These are phyloP conservation scores for Saccopteryx leptura DNA, from an alignment of 2,113 vertebrate species.

Conservation along the genomic window DNA sequence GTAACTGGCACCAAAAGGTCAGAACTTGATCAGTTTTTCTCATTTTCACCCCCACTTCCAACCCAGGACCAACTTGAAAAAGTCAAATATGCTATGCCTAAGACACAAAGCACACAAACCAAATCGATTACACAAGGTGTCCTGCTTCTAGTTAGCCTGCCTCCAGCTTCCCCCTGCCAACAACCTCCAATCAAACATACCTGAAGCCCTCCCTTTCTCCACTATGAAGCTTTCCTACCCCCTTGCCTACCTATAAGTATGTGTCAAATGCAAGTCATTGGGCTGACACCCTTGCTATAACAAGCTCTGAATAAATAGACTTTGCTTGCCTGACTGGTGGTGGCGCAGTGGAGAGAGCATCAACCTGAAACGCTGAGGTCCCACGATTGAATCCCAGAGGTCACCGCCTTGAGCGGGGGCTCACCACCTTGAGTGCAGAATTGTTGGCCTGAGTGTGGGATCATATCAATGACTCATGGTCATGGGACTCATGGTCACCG, in stretches of 20 bases:
- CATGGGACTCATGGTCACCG: too few species aligned
- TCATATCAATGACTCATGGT: too few species aligned
- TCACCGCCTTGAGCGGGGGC: too few species aligned
- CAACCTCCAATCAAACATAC: background rate
- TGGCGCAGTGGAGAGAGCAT: too few species aligned
- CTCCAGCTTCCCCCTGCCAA: background rate
- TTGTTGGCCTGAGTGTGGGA: too few species aligned
- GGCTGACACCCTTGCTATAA: background rate
- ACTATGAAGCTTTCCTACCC: background rate
- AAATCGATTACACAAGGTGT: background rate
- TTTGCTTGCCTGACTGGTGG: background rate
- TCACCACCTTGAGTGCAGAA: too few species aligned
- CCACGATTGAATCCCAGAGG: too few species aligned
- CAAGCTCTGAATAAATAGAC: background rate
- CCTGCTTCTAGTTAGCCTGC: background rate
- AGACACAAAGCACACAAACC: background rate
- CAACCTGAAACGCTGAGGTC: too few species aligned
- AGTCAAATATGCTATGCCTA: background rate
- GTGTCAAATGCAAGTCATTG: background rate
- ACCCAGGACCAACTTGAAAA: constrained; percentile 22
- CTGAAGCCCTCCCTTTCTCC: background rate
- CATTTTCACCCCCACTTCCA: background rate
- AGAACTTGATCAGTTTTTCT: background rate
- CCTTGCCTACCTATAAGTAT: background rate
- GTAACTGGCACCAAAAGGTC: background rate